Evolutionary conservation across 1,140 invertebrate genomes (phyloP).

Genomic region (Bicyclus anynana): DNA sequence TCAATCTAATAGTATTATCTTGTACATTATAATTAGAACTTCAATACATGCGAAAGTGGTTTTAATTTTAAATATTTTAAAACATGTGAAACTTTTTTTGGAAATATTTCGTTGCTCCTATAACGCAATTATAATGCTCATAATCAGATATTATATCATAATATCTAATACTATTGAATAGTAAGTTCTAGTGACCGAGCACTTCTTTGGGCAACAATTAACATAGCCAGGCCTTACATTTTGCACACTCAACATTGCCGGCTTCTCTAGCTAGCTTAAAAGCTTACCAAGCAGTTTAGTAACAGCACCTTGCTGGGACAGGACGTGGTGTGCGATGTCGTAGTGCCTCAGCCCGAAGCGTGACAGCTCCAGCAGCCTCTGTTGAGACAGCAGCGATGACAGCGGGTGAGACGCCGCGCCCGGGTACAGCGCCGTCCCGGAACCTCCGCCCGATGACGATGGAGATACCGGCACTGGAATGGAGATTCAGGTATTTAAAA

Average conservation of each 20-base stretch:
- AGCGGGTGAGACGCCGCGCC: conserved; percentile 79
- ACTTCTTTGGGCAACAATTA: too few species aligned
- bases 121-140: too few species aligned
- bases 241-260: not conserved
- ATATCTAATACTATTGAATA: too few species aligned
- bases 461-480: conserved; percentile 71
- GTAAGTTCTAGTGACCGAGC: too few species aligned
- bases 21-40: too few species aligned
- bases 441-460: conserved; percentile 62
- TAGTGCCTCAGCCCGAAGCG: conserved; percentile 90
- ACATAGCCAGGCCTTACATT: not conserved
- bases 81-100: too few species aligned
- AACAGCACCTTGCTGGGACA: conserved; percentile 93
- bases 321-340: conserved; percentile 92
- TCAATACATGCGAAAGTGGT: too few species aligned
- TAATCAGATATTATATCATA: too few species aligned
- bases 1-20: too few species aligned
- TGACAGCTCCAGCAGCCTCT: conserved; percentile 88
- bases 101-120: too few species aligned
- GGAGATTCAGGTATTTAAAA: conserved; percentile 12
- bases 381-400: conserved; percentile 83
- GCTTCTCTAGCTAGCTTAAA: conserved; percentile 2
- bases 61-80: too few species aligned
- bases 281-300: conserved; percentile 91
- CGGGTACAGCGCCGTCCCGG: conserved; percentile 67